Percentiles rank a stretch among this genome's conserved stretches.
Conservation (phyloP, 2,797 vertebrate genomes). For the Babyrousa celebensis region DNA sequence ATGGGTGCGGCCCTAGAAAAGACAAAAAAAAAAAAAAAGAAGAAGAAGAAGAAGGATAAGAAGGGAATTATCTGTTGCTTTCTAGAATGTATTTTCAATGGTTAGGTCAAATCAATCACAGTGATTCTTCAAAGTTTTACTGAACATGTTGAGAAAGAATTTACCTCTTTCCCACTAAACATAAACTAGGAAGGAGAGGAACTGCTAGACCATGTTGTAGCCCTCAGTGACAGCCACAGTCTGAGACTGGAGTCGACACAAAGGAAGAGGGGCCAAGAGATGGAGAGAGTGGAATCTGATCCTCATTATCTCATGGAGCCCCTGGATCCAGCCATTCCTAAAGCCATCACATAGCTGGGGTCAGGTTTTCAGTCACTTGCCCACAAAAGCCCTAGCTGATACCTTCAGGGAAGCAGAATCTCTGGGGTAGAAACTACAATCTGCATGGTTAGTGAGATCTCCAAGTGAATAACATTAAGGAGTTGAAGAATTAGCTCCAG, state of each 20-base stretch:
- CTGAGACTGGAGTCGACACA: background rate
- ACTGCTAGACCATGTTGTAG: background rate
- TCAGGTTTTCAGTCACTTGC: constrained; percentile 32
- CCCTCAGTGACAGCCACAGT: background rate
- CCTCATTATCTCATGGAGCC: background rate
- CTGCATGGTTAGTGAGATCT: background rate
- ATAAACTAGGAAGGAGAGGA: background rate
- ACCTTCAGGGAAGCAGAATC: background rate
- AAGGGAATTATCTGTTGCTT: background rate
- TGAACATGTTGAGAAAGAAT: constrained; percentile 31
- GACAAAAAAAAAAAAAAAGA: too few relatives aligned
- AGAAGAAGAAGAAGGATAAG: too few relatives aligned
- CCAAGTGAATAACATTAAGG: background rate
- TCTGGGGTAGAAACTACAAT: background rate
- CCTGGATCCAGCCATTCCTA: constrained; percentile 12
- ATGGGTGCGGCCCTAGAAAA: too few relatives aligned
- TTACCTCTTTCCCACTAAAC: background rate
- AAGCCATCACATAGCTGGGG: background rate
- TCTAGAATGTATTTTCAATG: background rate
- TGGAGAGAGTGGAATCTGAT: background rate
- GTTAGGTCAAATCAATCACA: background rate
- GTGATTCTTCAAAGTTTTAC: background rate
- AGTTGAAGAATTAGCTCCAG: background rate
- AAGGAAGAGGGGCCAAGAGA: background rate
- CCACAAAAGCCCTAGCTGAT: background rate